phyloP scores from a whole-genome alignment of 2,113 vertebrate genomes.

The Oreochromis tanganicae region DNA sequence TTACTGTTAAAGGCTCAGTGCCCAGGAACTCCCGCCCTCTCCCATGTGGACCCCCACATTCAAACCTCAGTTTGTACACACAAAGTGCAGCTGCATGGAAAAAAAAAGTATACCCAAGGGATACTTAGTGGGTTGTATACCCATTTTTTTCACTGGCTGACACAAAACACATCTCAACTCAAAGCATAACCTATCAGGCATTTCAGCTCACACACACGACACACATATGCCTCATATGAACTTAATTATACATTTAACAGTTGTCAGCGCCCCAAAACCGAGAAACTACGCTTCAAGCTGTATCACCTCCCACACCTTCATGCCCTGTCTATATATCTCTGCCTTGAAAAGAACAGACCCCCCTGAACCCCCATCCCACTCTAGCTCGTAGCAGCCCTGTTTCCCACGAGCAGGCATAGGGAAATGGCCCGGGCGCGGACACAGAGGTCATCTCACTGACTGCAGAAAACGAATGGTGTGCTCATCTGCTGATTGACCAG shows the following conservation, averaged over 20 bases:
- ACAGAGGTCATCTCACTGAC: slow-evolving; percentile 58
- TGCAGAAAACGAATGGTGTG: slow-evolving; percentile 58
- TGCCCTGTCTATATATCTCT: not conserved
- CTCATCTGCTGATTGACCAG: slow-evolving; percentile 64
- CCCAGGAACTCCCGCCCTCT: slow-evolving; percentile 50
- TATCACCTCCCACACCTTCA: not conserved
- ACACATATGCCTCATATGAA: slow-evolving; percentile 37
- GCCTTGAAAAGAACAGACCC: not conserved
- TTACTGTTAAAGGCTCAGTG: slow-evolving; percentile 59
- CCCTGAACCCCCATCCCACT: not conserved
- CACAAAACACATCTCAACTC: not conserved
- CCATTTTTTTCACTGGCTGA: not conserved
- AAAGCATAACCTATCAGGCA: slow-evolving; percentile 18
- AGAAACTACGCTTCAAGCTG: not conserved
- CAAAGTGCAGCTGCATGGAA: not conserved
- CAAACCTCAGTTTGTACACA: not conserved
- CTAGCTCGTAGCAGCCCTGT: not conserved
- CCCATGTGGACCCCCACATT: slow-evolving; percentile 34
- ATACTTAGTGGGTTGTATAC: not conserved
- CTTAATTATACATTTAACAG: slow-evolving; percentile 27
- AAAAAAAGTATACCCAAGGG: not conserved
- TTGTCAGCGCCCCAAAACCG: slow-evolving; percentile 12
- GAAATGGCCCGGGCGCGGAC: not conserved
- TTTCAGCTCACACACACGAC: slow-evolving; percentile 19
- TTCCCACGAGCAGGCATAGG: slow-evolving; percentile 15